Conservation (phyloP, 1,140 invertebrate genomes). For the Lithobius niger region DNA sequence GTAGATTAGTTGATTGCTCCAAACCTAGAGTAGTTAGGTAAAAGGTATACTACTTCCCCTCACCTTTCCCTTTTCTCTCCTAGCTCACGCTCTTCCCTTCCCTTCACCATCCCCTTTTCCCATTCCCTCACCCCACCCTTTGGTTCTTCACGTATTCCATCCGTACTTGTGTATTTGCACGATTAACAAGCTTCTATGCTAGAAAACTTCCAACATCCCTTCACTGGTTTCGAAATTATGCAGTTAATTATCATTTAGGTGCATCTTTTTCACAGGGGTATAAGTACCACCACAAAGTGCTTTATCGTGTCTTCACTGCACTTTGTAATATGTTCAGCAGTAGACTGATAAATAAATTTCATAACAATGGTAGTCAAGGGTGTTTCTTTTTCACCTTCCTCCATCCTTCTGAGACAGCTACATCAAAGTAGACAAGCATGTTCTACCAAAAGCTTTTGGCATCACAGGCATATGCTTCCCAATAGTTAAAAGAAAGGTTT, state of each 20-base stretch:
- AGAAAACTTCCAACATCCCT: not conserved
- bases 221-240: not conserved
- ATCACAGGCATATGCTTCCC: too few species aligned
- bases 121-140: not conserved
- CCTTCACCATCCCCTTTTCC: not conserved
- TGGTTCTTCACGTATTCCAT: not conserved
- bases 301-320: slow-evolving; percentile 1
- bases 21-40: not conserved
- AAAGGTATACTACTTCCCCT: not conserved
- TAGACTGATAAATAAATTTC: slow-evolving; percentile 7
- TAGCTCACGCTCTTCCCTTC: too few species aligned
- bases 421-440: too few species aligned
- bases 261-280: slow-evolving; percentile 3
- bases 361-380: not conserved
- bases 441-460: too few species aligned
- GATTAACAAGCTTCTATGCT: not conserved
- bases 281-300: slow-evolving; percentile 7
- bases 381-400: too few species aligned
- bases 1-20: not conserved
- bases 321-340: slow-evolving; percentile 5
- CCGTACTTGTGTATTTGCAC: not conserved
- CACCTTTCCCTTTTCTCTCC: too few species aligned
- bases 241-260: not conserved
- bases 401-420: too few species aligned
- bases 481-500: too few species aligned